Base-by-base conservation (phyloP, 53 echinoderm and acorn worm genomes). In the Crossaster papposus region DNA sequence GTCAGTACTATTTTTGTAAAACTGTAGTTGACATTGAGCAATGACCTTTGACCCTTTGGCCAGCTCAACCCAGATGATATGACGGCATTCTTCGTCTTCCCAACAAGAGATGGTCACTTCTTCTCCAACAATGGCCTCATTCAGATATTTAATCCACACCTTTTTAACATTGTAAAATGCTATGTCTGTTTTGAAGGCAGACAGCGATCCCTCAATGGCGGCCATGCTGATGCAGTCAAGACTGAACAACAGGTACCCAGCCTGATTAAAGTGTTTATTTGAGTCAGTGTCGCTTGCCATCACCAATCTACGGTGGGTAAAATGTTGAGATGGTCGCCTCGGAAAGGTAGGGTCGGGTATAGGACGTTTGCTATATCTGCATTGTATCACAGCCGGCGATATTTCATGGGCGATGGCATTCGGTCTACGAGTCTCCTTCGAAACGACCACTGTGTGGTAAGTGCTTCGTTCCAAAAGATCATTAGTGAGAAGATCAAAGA, bases 181-280 rank as follows among this genome's bases (percentile, higher is more conserved):
- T 18, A 90, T 26, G 83, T 90, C 91, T 8, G 78, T 44, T 5
- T 12, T 74, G 65, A 90, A 84, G 26, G 71, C 31, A 14, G 90
- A 64, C 36, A 90, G 44, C 5, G 34, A 33, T 18, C 90, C 90
- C n/a, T 55, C 29, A 7, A 83, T 35, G 51, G 90, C 83, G 58
- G 82, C 90, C 58, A 76, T 76, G 37, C 90, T 90, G 37, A 64
- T 83, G 36, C 82, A 82, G 63, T 90, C 90, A 54, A 90, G 32
- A 50, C 90, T 65, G 63, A 76, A 78, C 18, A 50, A 37, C 0
- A 90, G 7, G 30, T 63, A 90, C 12, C 35, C 78, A 17, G 51
- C 79, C 78, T 83, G 84, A n/a, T 90, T 90, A 2, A 84, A 33
- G 52, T 90, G 91, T 15, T 84, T 31, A 51, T 90, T 90, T 10